phyloP scores from a whole-genome alignment of 2,888 invertebrate genomes.

The Apodemia mormo region DNA sequence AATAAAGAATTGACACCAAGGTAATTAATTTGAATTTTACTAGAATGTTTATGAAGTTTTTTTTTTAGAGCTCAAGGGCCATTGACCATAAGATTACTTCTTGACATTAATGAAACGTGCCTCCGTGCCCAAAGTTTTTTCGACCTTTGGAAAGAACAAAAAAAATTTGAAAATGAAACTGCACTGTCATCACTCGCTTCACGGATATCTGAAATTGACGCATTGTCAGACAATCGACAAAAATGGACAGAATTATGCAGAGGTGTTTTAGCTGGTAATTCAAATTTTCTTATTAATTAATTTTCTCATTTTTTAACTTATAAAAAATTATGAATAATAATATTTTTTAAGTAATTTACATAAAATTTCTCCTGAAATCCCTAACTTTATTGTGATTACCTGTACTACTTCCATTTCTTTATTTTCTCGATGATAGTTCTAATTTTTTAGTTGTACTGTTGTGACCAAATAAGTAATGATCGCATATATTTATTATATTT shows the following conservation, averaged over 20 bases:
- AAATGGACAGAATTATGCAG: conserved; percentile 85
- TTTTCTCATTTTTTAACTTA: too few species aligned
- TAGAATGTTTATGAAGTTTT: conserved; percentile 10
- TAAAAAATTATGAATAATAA: too few species aligned
- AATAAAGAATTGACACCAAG: too few species aligned
- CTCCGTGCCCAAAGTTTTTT: conserved; percentile 95
- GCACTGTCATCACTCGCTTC: conserved; percentile 87
- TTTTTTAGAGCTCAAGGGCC: conserved; percentile 86
- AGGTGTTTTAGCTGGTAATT: conserved; percentile 84
- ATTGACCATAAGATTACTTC: conserved; percentile 92
- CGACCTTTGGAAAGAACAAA: conserved; percentile 93
- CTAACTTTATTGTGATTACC: too few species aligned
- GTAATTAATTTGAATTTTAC: too few species aligned
- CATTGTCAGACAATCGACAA: conserved; percentile 79
- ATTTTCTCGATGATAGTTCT: too few species aligned
- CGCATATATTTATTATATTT: too few species aligned
- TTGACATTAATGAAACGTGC: conserved; percentile 96
- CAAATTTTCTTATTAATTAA: background rate
- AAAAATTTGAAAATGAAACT: conserved; percentile 91
- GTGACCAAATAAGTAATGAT: too few species aligned
- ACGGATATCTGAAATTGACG: conserved; percentile 87
- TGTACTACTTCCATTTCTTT: too few species aligned
- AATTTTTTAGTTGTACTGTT: too few species aligned
- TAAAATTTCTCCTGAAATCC: too few species aligned
- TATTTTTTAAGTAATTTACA: too few species aligned